Conservation (phyloP, 2,888 invertebrate species). For the Dinocampus coccinellae region DNA sequence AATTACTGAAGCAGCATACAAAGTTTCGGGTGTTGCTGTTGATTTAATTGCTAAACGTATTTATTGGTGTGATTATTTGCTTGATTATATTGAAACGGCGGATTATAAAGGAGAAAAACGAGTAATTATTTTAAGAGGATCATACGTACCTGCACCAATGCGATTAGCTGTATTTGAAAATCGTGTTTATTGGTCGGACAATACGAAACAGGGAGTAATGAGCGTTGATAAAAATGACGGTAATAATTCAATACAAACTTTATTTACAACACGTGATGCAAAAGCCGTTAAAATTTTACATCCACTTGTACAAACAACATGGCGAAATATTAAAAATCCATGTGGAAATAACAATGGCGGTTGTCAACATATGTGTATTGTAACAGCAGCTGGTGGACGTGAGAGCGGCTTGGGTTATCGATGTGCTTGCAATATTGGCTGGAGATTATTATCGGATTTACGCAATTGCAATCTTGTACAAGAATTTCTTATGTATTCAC, state of each 20-base stretch:
- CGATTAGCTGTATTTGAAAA: conserved; percentile 88
- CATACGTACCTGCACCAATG: conserved; percentile 88
- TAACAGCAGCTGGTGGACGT: conserved; percentile 79
- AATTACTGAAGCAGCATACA: conserved; percentile 92
- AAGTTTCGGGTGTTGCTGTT: conserved; percentile 91
- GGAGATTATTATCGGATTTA: conserved; percentile 79
- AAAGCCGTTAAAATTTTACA: conserved; percentile 88
- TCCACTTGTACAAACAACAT: conserved; percentile 81
- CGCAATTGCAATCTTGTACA: conserved; percentile 85
- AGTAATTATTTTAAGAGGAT: conserved; percentile 84
- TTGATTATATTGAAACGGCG: conserved; percentile 96
- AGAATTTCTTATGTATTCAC: conserved; percentile 95
- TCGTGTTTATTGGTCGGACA: conserved; percentile 91
- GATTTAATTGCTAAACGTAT: conserved; percentile 92
- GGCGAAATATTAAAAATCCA: conserved; percentile 78
- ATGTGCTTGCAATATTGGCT: conserved; percentile 94
- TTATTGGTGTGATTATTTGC: conserved; percentile 95
- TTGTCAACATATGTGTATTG: conserved; percentile 94
- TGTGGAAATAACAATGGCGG: conserved; percentile 90
- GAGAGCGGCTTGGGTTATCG: conserved; percentile 83
- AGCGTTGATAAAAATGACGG: conserved; percentile 89
- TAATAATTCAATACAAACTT: conserved; percentile 81
- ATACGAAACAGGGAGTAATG: conserved; percentile 89
- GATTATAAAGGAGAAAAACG: conserved; percentile 91
- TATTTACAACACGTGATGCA: conserved; percentile 86